Evolutionary conservation across 2,113 vertebrate genomes (phyloP).

Genomic region (Okapia johnstoni): DNA sequence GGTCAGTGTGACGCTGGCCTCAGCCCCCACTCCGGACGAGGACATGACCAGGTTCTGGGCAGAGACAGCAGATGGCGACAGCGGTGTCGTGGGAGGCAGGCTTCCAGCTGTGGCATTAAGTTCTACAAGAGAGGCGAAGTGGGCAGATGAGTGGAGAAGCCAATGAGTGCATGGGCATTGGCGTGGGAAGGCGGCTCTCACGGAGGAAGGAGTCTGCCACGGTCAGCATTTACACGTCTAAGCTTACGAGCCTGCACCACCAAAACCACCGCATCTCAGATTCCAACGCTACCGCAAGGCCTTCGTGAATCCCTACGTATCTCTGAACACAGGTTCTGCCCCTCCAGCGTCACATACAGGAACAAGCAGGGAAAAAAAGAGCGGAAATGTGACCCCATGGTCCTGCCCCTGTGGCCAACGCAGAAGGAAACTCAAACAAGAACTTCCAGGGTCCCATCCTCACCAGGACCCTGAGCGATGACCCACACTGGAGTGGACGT

Average conservation of each 20-base stretch:
- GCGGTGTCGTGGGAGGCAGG: constrained; percentile 84
- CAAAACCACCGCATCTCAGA: background rate
- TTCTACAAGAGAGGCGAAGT: constrained; percentile 64
- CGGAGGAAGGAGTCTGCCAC: fast-evolving
- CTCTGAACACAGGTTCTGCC: background rate
- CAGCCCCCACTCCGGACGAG: constrained; percentile 86
- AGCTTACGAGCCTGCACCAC: too few relatives aligned
- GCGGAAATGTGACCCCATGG: background rate
- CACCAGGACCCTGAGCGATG: background rate
- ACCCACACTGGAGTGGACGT: fast-evolving
- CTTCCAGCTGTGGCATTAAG: constrained; percentile 81
- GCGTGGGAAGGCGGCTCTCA: fast-evolving
- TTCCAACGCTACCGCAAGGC: background rate
- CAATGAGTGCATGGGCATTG: fast-evolving
- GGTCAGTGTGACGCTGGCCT: constrained; percentile 94
- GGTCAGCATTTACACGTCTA: fast-evolving
- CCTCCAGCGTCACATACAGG: background rate
- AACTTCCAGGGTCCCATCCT: background rate
- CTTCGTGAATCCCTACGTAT: background rate
- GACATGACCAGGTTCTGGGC: constrained; percentile 95
- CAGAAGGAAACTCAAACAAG: background rate
- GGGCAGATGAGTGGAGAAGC: background rate
- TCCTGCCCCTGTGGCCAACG: background rate
- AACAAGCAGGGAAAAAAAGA: background rate
- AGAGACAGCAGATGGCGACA: constrained; percentile 86